Base-by-base conservation (phyloP, 2,888 invertebrate genomes). In the Lathronympha strigana region DNA sequence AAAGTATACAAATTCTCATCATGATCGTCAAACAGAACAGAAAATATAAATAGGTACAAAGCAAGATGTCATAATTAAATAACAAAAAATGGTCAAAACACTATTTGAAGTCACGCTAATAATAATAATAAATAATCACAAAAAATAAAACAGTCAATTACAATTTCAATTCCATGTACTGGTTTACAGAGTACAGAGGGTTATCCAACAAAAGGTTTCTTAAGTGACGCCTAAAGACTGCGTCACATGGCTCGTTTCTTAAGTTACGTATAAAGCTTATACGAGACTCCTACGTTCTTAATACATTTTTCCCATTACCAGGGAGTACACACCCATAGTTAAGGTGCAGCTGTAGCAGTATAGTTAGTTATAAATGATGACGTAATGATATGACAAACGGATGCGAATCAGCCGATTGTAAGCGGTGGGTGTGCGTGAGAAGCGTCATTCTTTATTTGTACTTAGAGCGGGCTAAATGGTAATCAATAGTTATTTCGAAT, bases 341-440 rank as follows among this genome's bases (percentile, higher is more conserved):
- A 57, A n/a, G 57, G 57, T 31, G 43, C 57, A 57, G 53, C 31
- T 53, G 66, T 51, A 55, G 61, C 11, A 70, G 69, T 55, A 64
- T 67, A 57, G 68, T 69, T 62, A 43, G 60, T 54, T 51, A 31
- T 45, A 50, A 38, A 51, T 47, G 55, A 50, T 69, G 70, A 72
- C 66, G 69, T 67, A 66, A 68, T 64, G 57, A 23, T 55, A 55
- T 51, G 54, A 62, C 43, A 23, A 33, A 15, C 62, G 38, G 55
- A 51, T 58, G 62, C 31, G 31, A 49, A 47, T 54, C 43, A 36
- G 36, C 17, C 47, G 33, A 58, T 45, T 67, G 49, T 43, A 53
- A 58, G 47, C 25, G 19, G 53, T 63, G 63, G 63, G 67, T 58
- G 67, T 67, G 67, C 47, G 66, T 58, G 63, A 58, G 64, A 64